Conservation (phyloP, 2,888 invertebrate genomes). For the Drosophila paranaensis region DNA sequence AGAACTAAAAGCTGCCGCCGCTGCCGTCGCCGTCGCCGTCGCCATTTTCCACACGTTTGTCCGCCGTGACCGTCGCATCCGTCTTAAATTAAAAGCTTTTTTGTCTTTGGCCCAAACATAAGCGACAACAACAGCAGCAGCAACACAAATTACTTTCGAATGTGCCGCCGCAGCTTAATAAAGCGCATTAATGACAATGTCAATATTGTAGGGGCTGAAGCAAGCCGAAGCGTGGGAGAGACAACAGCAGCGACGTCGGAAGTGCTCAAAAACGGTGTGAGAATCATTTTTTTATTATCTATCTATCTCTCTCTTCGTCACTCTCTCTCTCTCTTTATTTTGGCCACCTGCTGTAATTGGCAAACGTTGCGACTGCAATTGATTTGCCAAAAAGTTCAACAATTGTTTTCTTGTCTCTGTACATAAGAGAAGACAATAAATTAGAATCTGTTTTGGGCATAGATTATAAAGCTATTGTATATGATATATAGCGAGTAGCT, state of each 20-base stretch:
- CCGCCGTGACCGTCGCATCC: constrained; percentile 44
- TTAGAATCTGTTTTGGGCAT: neutral
- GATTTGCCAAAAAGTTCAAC: constrained; percentile 6
- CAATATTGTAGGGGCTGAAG: constrained; percentile 28
- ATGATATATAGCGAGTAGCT: no score
- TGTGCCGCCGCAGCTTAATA: constrained; percentile 61
- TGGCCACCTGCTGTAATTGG: constrained; percentile 17
- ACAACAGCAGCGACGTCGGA: constrained; percentile 7
- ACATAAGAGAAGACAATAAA: no score
- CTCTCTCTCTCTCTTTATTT: neutral
- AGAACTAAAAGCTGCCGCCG: constrained; percentile 58
- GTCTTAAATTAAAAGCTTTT: constrained; percentile 68
- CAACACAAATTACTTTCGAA: constrained; percentile 51
- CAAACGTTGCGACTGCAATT: constrained; percentile 7
- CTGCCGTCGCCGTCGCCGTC: constrained; percentile 23
- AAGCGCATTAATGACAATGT: constrained; percentile 56
- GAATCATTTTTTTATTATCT: neutral
- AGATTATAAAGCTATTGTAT: neutral
- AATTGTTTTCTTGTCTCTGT: neutral
- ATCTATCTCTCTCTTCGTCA: neutral
- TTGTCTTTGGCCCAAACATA: constrained; percentile 37
- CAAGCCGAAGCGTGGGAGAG: constrained; percentile 16
- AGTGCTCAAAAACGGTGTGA: constrained; percentile 12
- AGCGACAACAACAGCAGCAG: constrained; percentile 12
- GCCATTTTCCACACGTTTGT: constrained; percentile 49